phyloP scores from a whole-genome alignment of 1,140 invertebrate genomes.

The Bombus waltoni region DNA sequence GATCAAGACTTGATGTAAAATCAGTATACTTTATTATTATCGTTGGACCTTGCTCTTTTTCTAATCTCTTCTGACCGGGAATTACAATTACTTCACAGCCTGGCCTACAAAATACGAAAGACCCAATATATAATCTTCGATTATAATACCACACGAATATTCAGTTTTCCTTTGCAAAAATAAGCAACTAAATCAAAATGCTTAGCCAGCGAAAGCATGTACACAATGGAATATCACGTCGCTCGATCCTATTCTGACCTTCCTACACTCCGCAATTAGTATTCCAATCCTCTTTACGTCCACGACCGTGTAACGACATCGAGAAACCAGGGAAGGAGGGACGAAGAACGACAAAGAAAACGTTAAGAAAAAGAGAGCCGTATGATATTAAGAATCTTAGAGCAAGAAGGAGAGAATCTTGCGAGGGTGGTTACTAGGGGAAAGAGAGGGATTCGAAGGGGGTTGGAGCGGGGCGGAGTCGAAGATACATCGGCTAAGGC shows the following conservation, averaged over 20 bases:
- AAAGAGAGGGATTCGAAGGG: constrained; percentile 28
- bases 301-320: not conserved
- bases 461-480: constrained; percentile 41
- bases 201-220: too few relatives aligned
- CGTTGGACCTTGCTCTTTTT: too few relatives aligned
- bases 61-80: too few relatives aligned
- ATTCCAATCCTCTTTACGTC: not conserved
- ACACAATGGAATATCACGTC: not conserved
- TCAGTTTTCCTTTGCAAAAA: too few relatives aligned
- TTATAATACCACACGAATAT: too few relatives aligned
- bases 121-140: too few relatives aligned
- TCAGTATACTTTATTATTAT: too few relatives aligned
- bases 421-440: not conserved
- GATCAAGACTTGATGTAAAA: too few relatives aligned
- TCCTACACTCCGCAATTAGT: not conserved
- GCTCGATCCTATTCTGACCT: not conserved
- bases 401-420: constrained; percentile 6
- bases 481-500: constrained; percentile 71
- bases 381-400: not conserved
- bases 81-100: too few relatives aligned
- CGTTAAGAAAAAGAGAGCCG: not conserved
- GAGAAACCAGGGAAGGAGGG: not conserved
- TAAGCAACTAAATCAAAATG: too few relatives aligned
- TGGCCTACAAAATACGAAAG: too few relatives aligned
- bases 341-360: constrained; percentile 12